Evolutionary conservation across 2,113 vertebrate species (phyloP).

Genomic region (Clinocottus analis): DNA sequence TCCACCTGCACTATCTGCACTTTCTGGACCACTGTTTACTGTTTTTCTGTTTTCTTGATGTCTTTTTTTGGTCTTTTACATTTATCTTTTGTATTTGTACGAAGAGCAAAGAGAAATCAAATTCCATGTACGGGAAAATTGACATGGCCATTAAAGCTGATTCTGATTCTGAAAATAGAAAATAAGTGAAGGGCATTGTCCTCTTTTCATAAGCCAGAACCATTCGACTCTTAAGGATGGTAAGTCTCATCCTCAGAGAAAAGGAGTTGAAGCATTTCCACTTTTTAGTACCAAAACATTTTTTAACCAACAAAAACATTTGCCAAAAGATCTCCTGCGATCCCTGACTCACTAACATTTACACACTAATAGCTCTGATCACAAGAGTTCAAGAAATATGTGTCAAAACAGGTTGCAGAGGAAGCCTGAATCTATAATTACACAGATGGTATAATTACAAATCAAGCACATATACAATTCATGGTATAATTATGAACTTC

Average conservation of each 20-base stretch:
- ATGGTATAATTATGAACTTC: conserved; percentile 80
- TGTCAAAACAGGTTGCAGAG: conserved; percentile 75
- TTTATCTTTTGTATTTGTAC: too few species aligned
- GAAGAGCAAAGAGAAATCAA: too few species aligned
- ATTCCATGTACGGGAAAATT: too few species aligned
- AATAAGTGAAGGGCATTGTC: conserved; percentile 7
- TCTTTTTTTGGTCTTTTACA: too few species aligned
- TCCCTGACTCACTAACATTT: conserved; percentile 60
- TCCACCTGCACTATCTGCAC: too few species aligned
- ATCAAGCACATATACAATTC: conserved; percentile 79
- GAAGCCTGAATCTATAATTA: conserved; percentile 79
- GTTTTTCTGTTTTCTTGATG: too few species aligned
- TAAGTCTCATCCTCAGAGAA: conserved; percentile 2
- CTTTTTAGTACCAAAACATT: conserved; percentile 57
- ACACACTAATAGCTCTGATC: conserved; percentile 63
- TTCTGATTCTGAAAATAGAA: conserved; percentile 47
- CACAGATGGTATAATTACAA: conserved; percentile 76
- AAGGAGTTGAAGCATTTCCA: conserved; percentile 38
- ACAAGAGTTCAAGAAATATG: conserved; percentile 65
- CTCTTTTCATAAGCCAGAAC: conserved; percentile 33
- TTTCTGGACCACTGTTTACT: too few species aligned
- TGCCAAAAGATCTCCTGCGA: conserved; percentile 52
- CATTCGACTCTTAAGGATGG: not conserved
- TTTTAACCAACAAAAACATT: conserved; percentile 65
- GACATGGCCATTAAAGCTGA: too few species aligned